Evolutionary conservation across 2,888 invertebrate genomes (phyloP).

Genomic region (Melinaea menophilus): DNA sequence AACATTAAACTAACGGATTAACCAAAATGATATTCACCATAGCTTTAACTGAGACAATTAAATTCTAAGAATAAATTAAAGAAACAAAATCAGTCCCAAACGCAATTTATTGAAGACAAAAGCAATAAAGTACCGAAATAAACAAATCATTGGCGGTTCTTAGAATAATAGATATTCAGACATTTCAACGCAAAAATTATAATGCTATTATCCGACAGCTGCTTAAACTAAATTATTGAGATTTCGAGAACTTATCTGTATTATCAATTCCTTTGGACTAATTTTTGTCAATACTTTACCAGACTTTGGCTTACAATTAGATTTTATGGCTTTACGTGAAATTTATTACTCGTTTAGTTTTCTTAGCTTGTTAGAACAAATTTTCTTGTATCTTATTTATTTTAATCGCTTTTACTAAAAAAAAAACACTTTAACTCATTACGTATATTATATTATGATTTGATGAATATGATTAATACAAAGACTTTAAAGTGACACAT

Average conservation of each 20-base stretch:
- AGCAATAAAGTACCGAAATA: constrained; percentile 14
- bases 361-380: no score
- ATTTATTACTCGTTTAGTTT: no score
- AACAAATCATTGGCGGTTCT: constrained; percentile 18
- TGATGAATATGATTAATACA: no score
- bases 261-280: not conserved
- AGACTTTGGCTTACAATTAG: not conserved
- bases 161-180: constrained; percentile 5
- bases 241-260: not conserved
- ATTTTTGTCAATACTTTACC: not conserved
- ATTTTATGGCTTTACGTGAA: no score
- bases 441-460: no score
- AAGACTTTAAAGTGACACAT: no score
- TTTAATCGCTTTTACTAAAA: no score
- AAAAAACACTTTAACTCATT: no score
- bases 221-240: not conserved
- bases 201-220: constrained; percentile 3
- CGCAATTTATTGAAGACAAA: not conserved
- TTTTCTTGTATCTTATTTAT: no score
- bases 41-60: no score
- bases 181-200: not conserved
- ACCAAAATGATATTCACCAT: not conserved
- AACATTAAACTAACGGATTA: not conserved
- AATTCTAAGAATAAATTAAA: not conserved
- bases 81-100: not conserved